These are phyloP conservation scores for human (Homo sapiens) DNA, from an alignment of 2,113 vertebrate genomes.

Conservation along the genomic window DNA sequence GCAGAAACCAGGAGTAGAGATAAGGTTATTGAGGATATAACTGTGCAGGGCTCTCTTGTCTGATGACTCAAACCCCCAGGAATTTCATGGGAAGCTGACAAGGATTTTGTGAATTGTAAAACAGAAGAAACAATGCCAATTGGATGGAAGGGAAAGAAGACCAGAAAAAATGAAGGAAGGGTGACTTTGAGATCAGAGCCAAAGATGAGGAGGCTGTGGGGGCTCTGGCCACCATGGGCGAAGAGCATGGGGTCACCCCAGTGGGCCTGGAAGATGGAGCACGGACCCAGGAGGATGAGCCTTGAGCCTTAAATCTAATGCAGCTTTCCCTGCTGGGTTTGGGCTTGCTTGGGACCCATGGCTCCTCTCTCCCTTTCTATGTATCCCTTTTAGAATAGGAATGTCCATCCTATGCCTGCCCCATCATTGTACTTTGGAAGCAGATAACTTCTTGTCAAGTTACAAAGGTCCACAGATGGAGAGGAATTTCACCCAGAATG, in stretches of 20 bases:
- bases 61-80: too few species aligned
- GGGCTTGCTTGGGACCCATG: neutral
- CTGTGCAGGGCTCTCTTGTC: too few species aligned
- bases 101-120: too few species aligned
- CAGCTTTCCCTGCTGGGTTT: neutral
- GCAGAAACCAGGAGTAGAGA: neutral
- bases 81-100: too few species aligned
- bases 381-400: too few species aligned
- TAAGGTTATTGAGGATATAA: too few species aligned
- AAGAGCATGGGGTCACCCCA: neutral
- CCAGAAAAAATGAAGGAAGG: neutral
- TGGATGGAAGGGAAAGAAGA: neutral
- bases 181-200: neutral
- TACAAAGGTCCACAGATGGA: neutral
- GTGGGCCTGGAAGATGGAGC: too few species aligned
- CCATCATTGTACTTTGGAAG: neutral
- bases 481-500: neutral
- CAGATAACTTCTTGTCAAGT: neutral
- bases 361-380: neutral
- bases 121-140: too few species aligned
- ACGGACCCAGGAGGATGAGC: neutral
- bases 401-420: too few species aligned
- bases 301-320: neutral
- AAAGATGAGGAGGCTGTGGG: neutral
- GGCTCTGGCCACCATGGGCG: too few species aligned